Evolutionary conservation across 2,888 invertebrate genomes (phyloP), one percentile per base, ranked within the genome.

Genomic region (Entomobrya multifasciata): DNA sequence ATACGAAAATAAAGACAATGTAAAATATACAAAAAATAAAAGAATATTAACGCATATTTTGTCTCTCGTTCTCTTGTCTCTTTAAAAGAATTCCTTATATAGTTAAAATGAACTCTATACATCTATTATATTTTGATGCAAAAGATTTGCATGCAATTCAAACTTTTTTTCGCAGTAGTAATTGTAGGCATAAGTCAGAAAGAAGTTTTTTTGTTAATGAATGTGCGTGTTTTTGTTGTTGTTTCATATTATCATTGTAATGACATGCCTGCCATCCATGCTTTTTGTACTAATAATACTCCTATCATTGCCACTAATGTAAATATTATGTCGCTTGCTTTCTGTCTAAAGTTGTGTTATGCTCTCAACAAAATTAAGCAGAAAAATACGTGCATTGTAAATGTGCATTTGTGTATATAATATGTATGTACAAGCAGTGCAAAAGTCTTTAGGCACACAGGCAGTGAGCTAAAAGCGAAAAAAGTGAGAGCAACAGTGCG

Each of bases 401-500:
- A 70, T 13, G 13, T 44, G 17, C 47, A 70, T 70, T 44, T 13
- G 25, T 65, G n/a, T n/a, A n/a, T n/a, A n/a, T n/a, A n/a, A n/a
- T n/a, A n/a, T 41, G 10, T 20, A n/a, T 67, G 47, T 30, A 30
- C 15, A 36, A 36, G 8, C 8, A 65, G 27, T 49, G 15, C 47
- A 8, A 27, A 47, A 20, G 67, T 67, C 22, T 49, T 4, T 4
- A 49, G 13, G n/a, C 15, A n/a, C 49, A 67, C 22, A 62, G 52
- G 65, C 67, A 79, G 30, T 52, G 52, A 81, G 36, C 57, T 70
- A 81, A 72, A 72, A 76, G 76, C 30, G 65, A 83, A 83, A 76
- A 74, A 36, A 84, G 84, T 70, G 49, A 79, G 85, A 79, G 85
- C 85, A 79, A 79, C 79, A 77, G 85, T 85, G 70, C 78, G 77